Evolutionary conservation across 2,888 invertebrate genomes (phyloP), one percentile per base, ranked within the genome.

Genomic region (Drosophila kuntzei): DNA sequence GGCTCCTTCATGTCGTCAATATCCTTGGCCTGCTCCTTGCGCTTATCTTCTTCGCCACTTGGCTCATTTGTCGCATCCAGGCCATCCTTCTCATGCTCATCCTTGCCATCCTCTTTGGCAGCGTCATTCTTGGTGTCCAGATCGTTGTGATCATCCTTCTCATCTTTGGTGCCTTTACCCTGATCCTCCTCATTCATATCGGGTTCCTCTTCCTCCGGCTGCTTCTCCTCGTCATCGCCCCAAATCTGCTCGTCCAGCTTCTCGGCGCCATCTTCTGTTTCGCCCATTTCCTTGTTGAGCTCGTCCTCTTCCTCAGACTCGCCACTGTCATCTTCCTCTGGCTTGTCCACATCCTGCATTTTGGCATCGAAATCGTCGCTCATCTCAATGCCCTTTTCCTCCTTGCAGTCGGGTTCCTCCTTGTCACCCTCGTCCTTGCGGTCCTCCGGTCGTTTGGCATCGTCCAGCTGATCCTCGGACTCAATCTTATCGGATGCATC

Each of bases 221-320:
- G 97, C 8, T 82, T 96, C 39, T 97, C 95, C 88, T 98, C 97
- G 87, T 98, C 97, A 4, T 96, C 96, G 4, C 96, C 96, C 96
- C 96, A 96, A 81, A 96, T 95, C 93, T 96, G 95, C 90, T 96
- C 95, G 83, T 96, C 96, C 16, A 96, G 93, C 92, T 95, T 95
- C 68, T 98, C 97, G 2, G 96, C 96, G n/a, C 95, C 95, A 85
- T 96, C 95, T 71, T 96, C 97, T 0, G 97, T 97, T 63, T 99
- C 98, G 20, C 98, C 99, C 97, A 99, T 98, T 93, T 99, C 96
- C 90, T 99, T 98, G 76, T 99, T 98, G 2, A 96, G 93, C 79
- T 99, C 96, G 18, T 97, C 96, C 70, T 96, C 95, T 12, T 96
- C 94, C 12, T 95, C 94, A 0, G 94, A 94, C 20, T 95, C 94